These are phyloP conservation scores for Paraescarpia echinospica DNA, from an alignment of 1,140 invertebrate genomes.

Conservation along the genomic window DNA sequence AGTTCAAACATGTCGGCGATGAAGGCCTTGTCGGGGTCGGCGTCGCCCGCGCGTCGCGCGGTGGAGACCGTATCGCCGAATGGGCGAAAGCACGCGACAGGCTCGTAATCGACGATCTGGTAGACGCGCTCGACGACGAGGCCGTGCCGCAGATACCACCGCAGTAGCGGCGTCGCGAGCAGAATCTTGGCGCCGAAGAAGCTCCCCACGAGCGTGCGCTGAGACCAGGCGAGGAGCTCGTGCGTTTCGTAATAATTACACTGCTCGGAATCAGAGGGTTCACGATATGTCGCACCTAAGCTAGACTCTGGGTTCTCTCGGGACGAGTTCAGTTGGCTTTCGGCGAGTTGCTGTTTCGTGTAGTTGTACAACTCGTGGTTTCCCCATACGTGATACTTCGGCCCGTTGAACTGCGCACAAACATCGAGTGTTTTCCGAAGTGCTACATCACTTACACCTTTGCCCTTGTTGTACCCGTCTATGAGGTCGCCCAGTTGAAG, in stretches of 20 bases:
- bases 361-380: conserved; percentile 59
- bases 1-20: too few species aligned
- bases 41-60: too few species aligned
- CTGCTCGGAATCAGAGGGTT: not conserved
- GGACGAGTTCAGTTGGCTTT: conserved; percentile 20
- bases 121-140: too few species aligned
- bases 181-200: too few species aligned
- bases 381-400: conserved; percentile 51
- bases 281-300: not conserved
- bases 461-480: conserved; percentile 47
- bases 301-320: not conserved
- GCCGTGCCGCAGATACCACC: too few species aligned
- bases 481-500: conserved; percentile 58
- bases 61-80: too few species aligned
- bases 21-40: too few species aligned
- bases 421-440: conserved; percentile 32
- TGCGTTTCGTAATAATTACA: conserved; percentile 49
- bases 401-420: conserved; percentile 35
- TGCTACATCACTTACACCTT: conserved; percentile 27
- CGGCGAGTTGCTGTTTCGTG: conserved; percentile 11
- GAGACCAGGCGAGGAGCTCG: conserved; percentile 38
- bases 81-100: too few species aligned
- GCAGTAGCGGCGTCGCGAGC: too few species aligned
- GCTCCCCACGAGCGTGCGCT: too few species aligned
- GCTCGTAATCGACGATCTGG: too few species aligned